These are phyloP conservation scores for Disparrhopalites patrizii DNA, from an alignment of 2,888 invertebrate genomes.

Conservation along the genomic window DNA sequence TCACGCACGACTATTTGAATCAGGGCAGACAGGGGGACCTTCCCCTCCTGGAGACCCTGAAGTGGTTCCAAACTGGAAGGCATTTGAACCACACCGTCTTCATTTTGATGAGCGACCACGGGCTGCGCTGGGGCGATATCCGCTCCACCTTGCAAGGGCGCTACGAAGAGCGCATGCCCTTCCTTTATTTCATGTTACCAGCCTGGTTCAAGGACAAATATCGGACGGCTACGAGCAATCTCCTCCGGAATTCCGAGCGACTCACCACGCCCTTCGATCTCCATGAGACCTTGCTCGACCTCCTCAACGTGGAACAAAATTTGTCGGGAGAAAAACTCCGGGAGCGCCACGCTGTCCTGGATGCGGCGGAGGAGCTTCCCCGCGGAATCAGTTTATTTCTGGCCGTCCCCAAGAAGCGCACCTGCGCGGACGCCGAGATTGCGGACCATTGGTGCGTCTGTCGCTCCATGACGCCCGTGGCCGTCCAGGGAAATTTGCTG, in stretches of 20 bases:
- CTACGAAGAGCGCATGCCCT: constrained; percentile 82
- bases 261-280: constrained; percentile 80
- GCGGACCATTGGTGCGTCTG: constrained; percentile 86
- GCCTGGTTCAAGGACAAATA: constrained; percentile 64
- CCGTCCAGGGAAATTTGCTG: constrained; percentile 50
- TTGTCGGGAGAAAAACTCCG: constrained; percentile 20
- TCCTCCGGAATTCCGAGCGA: constrained; percentile 51
- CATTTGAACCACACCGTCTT: constrained; percentile 66
- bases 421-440: constrained; percentile 73
- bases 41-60: constrained; percentile 60
- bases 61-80: constrained; percentile 55
- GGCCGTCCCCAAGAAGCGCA: constrained; percentile 65
- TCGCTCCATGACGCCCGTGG: constrained; percentile 61
- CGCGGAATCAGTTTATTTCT: constrained; percentile 73
- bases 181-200: constrained; percentile 70
- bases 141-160: constrained; percentile 70
- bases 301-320: constrained; percentile 24
- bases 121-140: constrained; percentile 80
- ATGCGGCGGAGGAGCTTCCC: constrained; percentile 25
- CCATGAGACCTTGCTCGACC: constrained; percentile 50
- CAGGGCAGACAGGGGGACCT: constrained; percentile 70
- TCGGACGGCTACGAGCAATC: constrained; percentile 61
- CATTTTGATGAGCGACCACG: constrained; percentile 79
- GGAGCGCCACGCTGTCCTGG: constrained; percentile 57
- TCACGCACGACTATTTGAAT: constrained; percentile 81